Evolutionary conservation across 2,797 vertebrate species (phyloP), one percentile per base, ranked within the genome.

Genomic region (Gymnodraco acuticeps): DNA sequence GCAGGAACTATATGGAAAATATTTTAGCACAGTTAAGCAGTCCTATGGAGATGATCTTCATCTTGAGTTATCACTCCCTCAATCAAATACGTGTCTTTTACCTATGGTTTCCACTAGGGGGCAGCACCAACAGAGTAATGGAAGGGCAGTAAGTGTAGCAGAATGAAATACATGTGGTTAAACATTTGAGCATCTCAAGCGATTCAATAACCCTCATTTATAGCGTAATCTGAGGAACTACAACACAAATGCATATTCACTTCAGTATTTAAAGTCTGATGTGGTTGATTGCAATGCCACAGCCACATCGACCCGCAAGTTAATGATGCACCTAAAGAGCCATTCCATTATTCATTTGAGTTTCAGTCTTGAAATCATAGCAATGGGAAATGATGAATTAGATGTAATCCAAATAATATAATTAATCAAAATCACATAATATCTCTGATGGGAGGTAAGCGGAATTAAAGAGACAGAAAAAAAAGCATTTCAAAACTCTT

Each of bases 121-220:
- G 88, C 89, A 90, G 88, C 86, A 82, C 60, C 68, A 46, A 45
- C 70, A 52, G 68, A 82, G 47, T 10, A 56, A 83, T 78, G n/a
- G 19, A 67, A 23, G 43, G 3, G 59, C 19, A 43, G 31, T 7
- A 48, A 56, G 31, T 50, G 46, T 43, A 41, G 65, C 3, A 42
- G 19, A 10, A 31, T 23, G 17, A 16, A 73, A 20, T 8, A 72
- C 53, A 77, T 54, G 16, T 23, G 46, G 10, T 38, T 20, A 50
- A 47, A 50, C 11, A 48, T 77, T 73, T 73, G 47, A 64, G 61
- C 54, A 47, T 45, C 45, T 43, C 13, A n/a, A 64, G 42, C 19
- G 19, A 52, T 46, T 48, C 0, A 51, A 50, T 2, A 2, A 15
- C 1, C 19, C 5, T 11, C 17, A 2, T 66, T 43, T 41, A 16